Base-by-base conservation (phyloP, 2,888 invertebrate species). In the Archips xylosteana region DNA sequence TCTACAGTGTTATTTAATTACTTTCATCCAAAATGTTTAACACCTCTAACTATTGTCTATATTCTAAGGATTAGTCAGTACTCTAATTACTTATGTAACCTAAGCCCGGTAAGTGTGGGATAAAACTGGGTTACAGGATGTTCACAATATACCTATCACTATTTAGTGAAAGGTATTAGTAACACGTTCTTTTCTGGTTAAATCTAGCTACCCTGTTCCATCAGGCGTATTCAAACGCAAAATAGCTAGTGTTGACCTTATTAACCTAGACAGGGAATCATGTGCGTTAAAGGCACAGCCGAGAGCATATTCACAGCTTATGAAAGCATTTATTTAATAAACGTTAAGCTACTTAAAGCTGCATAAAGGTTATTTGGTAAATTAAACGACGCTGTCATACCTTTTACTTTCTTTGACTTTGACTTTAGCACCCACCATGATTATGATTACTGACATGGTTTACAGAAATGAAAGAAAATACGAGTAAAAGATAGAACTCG, bases 221-320 rank as follows among this genome's bases (percentile, higher is more conserved):
- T 57, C 59, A 2, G 59, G 9, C 34, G 32, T 36, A 68, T 47
- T 47, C 47, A 47, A 60, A 68, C 60, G 47, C 60, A 60, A 68
- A 59, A 47, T 23, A 57, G 32, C 34, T 64, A 32, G 57, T 36
- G 64, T 47, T 64, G 64, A 70, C 70, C 70, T 70, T 70, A 64
- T 70, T 64, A 70, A 57, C 15, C 64, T 15, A 47, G 64, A 64
- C 57, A 64, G 3, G 42, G 47, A 70, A 70, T 45, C 36, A 47
- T 36, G 23, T 36, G 59, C 57, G 45, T 12, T 63, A 67, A 36
- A 36, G 13, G 45, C 15, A 47, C 57, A 34, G 36, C 36, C 36
- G 23, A 42, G 63, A 59, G 47, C 15, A 5, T 59, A 59, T 64
- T 63, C 42, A 47, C 34, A 15, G 45, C 64, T 70, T 64, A 70